Conservation (phyloP, 2,113 vertebrate genomes). For the Poeciliopsis occidentalis region DNA sequence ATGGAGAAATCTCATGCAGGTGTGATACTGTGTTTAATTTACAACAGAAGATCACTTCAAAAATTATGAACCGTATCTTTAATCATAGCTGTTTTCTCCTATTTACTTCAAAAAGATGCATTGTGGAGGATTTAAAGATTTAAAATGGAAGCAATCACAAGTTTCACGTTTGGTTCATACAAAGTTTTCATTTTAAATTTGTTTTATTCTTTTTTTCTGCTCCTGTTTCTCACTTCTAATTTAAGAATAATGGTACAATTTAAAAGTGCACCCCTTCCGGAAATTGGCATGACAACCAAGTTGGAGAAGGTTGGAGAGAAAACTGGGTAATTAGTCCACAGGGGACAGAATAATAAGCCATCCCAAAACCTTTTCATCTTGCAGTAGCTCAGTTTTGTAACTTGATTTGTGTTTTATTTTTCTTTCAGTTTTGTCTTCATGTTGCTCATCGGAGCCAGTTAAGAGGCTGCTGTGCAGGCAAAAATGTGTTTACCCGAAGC, state of each 20-base stretch:
- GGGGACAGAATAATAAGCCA: slow-evolving; percentile 69
- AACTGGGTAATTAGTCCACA: slow-evolving; percentile 76
- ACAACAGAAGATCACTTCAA: neutral
- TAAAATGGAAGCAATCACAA: slow-evolving; percentile 59
- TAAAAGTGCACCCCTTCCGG: slow-evolving; percentile 24
- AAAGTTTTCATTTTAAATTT: neutral
- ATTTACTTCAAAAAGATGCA: slow-evolving; percentile 56
- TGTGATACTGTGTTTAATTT: neutral
- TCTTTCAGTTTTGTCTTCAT: slow-evolving; percentile 43
- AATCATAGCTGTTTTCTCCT: slow-evolving; percentile 75
- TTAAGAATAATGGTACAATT: slow-evolving; percentile 51
- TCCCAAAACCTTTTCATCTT: slow-evolving; percentile 67
- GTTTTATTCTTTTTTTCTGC: neutral
- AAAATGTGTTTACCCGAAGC: slow-evolving; percentile 31
- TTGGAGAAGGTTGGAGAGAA: slow-evolving; percentile 69
- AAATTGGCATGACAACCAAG: slow-evolving; percentile 68
- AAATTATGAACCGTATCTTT: slow-evolving; percentile 1
- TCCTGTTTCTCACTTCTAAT: slow-evolving; percentile 28
- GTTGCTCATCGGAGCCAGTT: slow-evolving; percentile 46
- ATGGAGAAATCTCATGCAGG: neutral
- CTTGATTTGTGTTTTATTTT: slow-evolving; percentile 44
- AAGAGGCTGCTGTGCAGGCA: slow-evolving; percentile 16
- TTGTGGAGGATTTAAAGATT: slow-evolving; percentile 73
- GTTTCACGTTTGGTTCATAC: slow-evolving; percentile 12
- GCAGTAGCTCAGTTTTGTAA: slow-evolving; percentile 58